Evolutionary conservation across 2,797 vertebrate genomes (phyloP), one percentile per base, ranked within the genome.

Genomic region (Molossus molossus): DNA sequence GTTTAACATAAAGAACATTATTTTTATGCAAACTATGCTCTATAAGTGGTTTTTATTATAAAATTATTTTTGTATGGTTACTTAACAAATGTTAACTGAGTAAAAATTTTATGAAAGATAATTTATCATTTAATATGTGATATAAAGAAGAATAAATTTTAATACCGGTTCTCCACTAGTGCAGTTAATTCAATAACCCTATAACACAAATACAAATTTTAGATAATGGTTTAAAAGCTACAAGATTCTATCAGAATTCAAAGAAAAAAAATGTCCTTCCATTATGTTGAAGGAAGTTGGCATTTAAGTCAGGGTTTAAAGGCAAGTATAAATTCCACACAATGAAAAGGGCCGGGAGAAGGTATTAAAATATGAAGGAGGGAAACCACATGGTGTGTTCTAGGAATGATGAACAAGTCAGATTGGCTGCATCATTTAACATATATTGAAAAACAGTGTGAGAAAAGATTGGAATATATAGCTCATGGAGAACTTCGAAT

Each of bases 391-490:
- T 95, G 96, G 79, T 60, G 70, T 73, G 23, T 85, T 96, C 93
- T 40, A 94, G 89, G 89, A 93, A 95, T 70, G 91, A 90, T 67
- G 80, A 90, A 14, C 58, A 90, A 94, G 93, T 95, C 94, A 96
- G 87, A 97, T 65, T 40, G 73, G 83, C 64, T 80, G 75, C 87
- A 93, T 97, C 89, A 91, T 92, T 97, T 97, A 95, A 96, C 90
- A 97, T 96, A 96, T 91, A 94, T 97, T 97, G 70, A 96, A 92
- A 97, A 97, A 97, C 93, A 94, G 96, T 96, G 94, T 96, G 96
- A 97, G 90, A 95, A 95, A 79, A 81, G 69, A 53, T 79, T 86
- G 58, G 20, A 88, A 97, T 96, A 95, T 91, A 94, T 84, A 95
- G 82, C 50, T 95, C 53, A 64, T 40, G 55, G 53, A 86, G 18